Evolutionary conservation across 2,113 vertebrate species (phyloP).

Genomic region (Psophia crepitans): DNA sequence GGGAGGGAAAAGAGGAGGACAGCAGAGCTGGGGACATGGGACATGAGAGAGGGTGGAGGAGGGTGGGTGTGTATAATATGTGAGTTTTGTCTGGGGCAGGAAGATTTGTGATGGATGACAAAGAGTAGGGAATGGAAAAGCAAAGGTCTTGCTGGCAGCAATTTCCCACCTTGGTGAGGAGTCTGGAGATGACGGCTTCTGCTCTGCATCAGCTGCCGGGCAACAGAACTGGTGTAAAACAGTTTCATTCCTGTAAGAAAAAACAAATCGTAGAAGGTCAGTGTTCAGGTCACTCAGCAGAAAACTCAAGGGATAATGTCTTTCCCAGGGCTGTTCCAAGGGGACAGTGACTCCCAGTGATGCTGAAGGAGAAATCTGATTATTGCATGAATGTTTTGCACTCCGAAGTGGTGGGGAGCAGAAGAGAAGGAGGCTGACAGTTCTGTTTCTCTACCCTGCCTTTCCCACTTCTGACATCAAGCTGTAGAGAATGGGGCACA

Average conservation of each 20-base stretch:
- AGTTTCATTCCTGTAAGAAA: slow-evolving; percentile 88
- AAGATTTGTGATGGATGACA: background rate
- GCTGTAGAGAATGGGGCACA: background rate
- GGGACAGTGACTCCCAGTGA: background rate
- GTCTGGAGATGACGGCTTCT: slow-evolving; percentile 78
- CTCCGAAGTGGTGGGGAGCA: background rate
- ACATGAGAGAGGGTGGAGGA: background rate
- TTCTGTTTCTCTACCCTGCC: background rate
- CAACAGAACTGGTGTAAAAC: slow-evolving; percentile 99
- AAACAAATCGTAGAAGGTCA: slow-evolving; percentile 30
- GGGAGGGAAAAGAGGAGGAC: background rate
- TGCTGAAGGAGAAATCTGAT: background rate
- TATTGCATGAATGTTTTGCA: background rate
- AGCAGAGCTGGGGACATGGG: background rate
- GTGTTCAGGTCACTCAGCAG: background rate
- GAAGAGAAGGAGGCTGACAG: background rate
- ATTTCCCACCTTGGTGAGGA: slow-evolving; percentile 74
- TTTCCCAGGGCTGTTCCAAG: background rate
- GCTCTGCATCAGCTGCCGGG: slow-evolving; percentile 90
- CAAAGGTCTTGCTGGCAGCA: background rate
- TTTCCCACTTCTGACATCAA: background rate
- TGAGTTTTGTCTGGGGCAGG: background rate
- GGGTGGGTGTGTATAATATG: background rate
- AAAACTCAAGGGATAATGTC: background rate
- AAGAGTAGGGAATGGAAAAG: background rate